Evolutionary conservation across 2,797 vertebrate genomes (phyloP).

Genomic region (Tamandua tetradactyla): DNA sequence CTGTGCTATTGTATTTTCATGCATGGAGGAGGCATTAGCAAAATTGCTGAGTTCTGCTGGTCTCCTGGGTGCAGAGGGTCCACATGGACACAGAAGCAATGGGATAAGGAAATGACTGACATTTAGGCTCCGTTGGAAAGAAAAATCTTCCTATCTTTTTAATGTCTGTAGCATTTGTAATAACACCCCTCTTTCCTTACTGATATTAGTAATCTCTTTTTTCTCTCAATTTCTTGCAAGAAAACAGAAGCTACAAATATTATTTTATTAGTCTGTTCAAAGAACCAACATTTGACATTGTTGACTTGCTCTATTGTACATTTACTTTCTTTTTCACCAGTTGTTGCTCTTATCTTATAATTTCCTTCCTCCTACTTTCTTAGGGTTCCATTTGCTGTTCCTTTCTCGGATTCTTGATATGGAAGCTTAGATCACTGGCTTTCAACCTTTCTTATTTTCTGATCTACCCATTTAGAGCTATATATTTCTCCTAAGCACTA

Average conservation of each 20-base stretch:
- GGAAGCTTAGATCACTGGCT: neutral
- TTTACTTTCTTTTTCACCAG: constrained; percentile 32
- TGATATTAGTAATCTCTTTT: neutral
- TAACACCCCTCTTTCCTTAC: neutral
- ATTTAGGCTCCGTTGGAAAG: constrained; percentile 15
- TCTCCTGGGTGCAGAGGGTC: neutral
- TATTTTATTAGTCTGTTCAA: constrained; percentile 43
- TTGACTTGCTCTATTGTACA: neutral
- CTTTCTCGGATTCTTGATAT: neutral
- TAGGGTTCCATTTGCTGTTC: constrained; percentile 2
- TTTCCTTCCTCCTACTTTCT: constrained; percentile 42
- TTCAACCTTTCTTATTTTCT: constrained; percentile 26
- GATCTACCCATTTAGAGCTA: neutral
- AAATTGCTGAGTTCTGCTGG: constrained; percentile 30
- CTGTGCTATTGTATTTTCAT: constrained; percentile 16
- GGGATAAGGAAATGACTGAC: neutral
- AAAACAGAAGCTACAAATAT: constrained; percentile 42
- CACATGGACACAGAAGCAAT: neutral
- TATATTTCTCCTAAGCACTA: neutral
- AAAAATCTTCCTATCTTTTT: neutral
- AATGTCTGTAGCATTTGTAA: constrained; percentile 15
- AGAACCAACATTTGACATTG: neutral
- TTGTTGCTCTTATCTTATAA: constrained; percentile 33
- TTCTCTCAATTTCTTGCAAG: constrained; percentile 14
- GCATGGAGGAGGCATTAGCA: neutral